Conservation (phyloP, 2,113 vertebrate genomes). For the Setophaga kirtlandii region DNA sequence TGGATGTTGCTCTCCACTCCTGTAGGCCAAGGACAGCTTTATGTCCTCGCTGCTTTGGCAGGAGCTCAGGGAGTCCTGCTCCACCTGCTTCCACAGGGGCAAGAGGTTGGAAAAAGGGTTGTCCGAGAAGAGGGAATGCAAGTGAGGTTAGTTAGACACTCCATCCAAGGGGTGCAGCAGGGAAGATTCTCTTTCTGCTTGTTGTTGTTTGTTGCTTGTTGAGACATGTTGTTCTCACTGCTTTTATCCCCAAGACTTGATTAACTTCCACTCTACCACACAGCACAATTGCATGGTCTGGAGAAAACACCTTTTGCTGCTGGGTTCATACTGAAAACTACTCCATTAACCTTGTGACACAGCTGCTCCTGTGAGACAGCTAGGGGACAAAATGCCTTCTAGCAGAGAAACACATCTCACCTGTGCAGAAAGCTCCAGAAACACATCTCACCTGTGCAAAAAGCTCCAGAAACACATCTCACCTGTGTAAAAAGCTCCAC, state of each 20-base stretch:
- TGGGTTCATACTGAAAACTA: neutral
- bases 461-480: neutral
- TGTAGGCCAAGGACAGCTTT: conserved; percentile 58
- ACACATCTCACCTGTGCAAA: neutral
- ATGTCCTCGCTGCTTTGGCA: neutral
- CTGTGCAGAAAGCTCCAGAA: neutral
- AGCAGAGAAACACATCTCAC: neutral
- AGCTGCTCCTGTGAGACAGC: neutral
- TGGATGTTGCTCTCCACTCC: conserved; percentile 51
- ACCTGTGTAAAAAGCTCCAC: neutral
- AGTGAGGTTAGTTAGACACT: neutral
- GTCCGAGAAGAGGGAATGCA: neutral
- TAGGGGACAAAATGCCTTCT: neutral
- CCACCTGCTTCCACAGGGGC: neutral
- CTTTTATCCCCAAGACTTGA: neutral
- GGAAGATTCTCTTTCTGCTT: neutral
- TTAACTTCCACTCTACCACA: neutral
- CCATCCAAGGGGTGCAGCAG: neutral
- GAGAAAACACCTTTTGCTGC: neutral
- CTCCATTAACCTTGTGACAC: neutral
- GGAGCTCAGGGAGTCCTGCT: neutral
- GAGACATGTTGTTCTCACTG: neutral
- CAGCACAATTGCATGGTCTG: neutral
- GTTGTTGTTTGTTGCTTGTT: neutral
- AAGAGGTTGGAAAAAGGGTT: neutral